Conservation (phyloP, 2,888 invertebrate genomes). For the Ferrisia virgata region DNA sequence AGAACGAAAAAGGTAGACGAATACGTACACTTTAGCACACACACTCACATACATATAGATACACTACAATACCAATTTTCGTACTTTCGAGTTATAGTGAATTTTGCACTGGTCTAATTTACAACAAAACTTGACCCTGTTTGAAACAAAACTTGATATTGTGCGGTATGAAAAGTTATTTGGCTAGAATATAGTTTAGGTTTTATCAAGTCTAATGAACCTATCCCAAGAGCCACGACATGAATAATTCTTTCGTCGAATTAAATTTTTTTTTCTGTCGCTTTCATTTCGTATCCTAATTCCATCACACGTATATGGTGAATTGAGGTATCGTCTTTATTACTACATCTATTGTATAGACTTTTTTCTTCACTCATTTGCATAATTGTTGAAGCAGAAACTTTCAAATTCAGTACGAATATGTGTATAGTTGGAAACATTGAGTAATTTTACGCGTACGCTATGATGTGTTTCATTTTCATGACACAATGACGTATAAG, state of each 20-base stretch:
- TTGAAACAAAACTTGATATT: not conserved
- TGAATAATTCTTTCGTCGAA: not conserved
- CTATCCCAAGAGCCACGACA: not conserved
- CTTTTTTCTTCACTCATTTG: not conserved
- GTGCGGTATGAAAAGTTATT: not conserved
- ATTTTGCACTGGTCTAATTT: not conserved
- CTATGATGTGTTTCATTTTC: not conserved
- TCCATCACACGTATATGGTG: not conserved
- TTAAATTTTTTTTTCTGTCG: not conserved
- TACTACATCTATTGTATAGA: not conserved
- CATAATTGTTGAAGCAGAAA: not conserved
- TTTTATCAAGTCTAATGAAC: not conserved
- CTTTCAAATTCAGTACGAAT: not conserved
- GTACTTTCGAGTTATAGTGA: not conserved
- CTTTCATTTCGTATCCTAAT: not conserved
- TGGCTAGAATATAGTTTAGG: not conserved
- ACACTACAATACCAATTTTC: too few relatives aligned
- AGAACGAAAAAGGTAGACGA: too few relatives aligned
- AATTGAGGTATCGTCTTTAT: not conserved
- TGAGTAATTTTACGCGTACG: not conserved
- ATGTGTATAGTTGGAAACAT: too few relatives aligned
- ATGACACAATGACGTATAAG: not conserved
- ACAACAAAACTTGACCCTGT: not conserved
- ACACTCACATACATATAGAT: too few relatives aligned
- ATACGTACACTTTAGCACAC: too few relatives aligned